Evolutionary conservation across 1,140 invertebrate species (phyloP), one percentile per base, ranked within the genome.

Genomic region (Drosophila quadrilineata): DNA sequence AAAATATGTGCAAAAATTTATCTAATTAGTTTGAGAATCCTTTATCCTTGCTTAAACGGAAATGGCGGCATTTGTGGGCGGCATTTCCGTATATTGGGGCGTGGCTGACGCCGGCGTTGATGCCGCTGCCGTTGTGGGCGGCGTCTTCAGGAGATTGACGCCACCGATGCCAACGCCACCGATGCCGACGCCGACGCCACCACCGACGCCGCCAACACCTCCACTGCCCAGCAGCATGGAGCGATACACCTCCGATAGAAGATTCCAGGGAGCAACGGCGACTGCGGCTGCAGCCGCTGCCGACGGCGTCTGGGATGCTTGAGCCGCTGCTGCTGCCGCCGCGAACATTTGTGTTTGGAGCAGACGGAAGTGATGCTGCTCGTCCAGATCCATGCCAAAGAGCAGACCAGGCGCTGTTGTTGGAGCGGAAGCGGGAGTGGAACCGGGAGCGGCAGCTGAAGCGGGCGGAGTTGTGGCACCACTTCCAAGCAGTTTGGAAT

Each of bases 301-400:
- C 35, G 19, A 10, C 33, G 33, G 3, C 17, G 46, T 33, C n/a
- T 43, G 43, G 17, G 31, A 38, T 48, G 49, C 21, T 16, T 24
- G 22, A 10, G 71, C 75, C 5, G 80, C 86, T 0, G 87, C 87
- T 0, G 82, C 87, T 1, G 87, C 87, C 12, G 87, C 87, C 3
- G 87, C 87, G 28, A 88, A 87, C 87, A 88, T 88, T 43, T 88
- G 87, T n/a, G 80, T 87, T 35, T 87, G 87, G 49, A 88, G 46
- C 28, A 88, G 28, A 4, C 75, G 70, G 5, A 88, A 21, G n/a
- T 85, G 63, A 21, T 85, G 77, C 6, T 84, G 77, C 48, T 87
- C 75, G 38, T 87, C 75, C 1, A 71, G 33, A 14, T 79, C 64
- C 46, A 71, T 21, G 38, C 46, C 62, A 16, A 67, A 62, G 14